Base-by-base conservation (phyloP, 2,797 vertebrate species). In the Leptodactylus fallax region DNA sequence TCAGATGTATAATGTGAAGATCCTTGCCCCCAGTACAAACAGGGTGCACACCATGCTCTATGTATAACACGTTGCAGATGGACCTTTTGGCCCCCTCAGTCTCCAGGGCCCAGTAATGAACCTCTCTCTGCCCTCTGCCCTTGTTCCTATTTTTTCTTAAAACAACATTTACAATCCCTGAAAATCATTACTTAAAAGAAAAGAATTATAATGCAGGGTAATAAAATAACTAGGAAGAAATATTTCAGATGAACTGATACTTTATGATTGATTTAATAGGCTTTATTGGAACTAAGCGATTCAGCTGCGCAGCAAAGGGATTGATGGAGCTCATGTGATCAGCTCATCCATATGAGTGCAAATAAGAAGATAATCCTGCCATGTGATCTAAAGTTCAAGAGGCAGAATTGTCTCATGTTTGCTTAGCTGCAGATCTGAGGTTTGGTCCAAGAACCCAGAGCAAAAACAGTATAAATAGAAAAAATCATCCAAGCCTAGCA, bases 341-440 rank as follows among this genome's bases (percentile, higher is more conserved):
- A 51, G 7, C 21, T 53, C 21, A 23, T 53, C 21, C 72, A 21
- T n/a, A 74, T 49, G 16, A 47, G 36, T 47, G 45, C 71, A 53
- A 51, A 76, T 76, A 76, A 76, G 72, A 76, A 51, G 72, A 76
- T 76, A 76, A 76, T 76, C 47, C 72, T 51, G 72, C 72, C 72
- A 76, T 77, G 74, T 53, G 49, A 77, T 77, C n/a, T 6, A n/a
- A 53, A 77, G 49, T 53, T 77, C 49, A 77, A 77, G 74, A 23
- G 49, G 19, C 47, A 77, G 49, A 77, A 77, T 23, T 77, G 74
- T 53, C 49, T 77, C n/a, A 77, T 77, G 49, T 53, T 77, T 77
- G 74, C 74, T 77, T 53, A 77, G 74, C 74, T 77, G 74, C 11
- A 53, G 21, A 77, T 53, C 23, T 77, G 21, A 53, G 21, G 1